Conservation (phyloP, 2,888 invertebrate species). For the Phania funesta region DNA sequence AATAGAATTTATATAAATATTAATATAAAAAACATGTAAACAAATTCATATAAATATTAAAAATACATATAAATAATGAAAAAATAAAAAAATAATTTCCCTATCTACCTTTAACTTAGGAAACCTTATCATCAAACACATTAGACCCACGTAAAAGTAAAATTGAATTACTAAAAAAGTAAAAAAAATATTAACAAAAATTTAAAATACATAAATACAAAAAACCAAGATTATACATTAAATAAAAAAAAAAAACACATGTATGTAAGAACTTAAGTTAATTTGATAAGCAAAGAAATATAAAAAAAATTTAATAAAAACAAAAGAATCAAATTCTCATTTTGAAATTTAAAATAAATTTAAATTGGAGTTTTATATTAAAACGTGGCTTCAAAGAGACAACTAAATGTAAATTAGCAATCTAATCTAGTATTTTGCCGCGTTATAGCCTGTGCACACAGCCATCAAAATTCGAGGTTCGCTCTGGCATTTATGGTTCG, state of each 20-base stretch:
- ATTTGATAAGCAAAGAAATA: conserved; percentile 58
- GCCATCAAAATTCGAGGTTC: too few relatives aligned
- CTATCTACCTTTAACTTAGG: conserved; percentile 38
- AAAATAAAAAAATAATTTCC: background rate
- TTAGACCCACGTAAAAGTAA: conserved; percentile 50
- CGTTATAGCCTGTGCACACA: too few relatives aligned
- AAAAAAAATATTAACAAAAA: background rate
- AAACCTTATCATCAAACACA: conserved; percentile 50
- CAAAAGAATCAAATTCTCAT: conserved; percentile 71
- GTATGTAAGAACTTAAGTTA: conserved; percentile 63
- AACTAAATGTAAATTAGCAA: background rate
- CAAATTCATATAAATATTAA: conserved; percentile 46
- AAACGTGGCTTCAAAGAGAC: background rate
- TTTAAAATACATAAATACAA: conserved; percentile 41
- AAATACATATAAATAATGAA: conserved; percentile 30
- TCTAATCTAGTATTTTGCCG: too few relatives aligned
- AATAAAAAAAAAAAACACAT: conserved; percentile 47
- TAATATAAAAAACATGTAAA: conserved; percentile 6
- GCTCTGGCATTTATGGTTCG: too few relatives aligned
- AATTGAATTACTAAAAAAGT: conserved; percentile 34
- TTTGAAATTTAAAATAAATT: conserved; percentile 69
- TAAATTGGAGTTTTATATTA: conserved; percentile 23
- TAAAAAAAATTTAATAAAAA: conserved; percentile 51
- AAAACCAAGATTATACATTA: conserved; percentile 53
- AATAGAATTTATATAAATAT: conserved; percentile 15